Conservation (phyloP, 2,113 vertebrate genomes). For the Corythaixoides concolor region DNA sequence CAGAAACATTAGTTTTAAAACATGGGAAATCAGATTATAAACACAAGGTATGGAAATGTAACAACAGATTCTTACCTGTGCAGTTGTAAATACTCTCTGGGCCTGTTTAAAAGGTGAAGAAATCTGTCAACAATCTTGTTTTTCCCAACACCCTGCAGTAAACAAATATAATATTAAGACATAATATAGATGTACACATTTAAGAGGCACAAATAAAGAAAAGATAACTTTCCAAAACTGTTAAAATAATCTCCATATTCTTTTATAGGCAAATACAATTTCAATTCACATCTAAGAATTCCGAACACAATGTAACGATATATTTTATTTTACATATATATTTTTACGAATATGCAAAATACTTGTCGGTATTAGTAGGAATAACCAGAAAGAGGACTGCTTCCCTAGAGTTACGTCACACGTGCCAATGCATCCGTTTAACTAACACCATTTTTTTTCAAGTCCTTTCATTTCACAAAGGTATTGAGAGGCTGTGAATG, state of each 20-base stretch:
- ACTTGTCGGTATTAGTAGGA: not conserved
- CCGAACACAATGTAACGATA: not conserved
- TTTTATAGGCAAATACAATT: not conserved
- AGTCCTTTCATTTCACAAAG: not conserved
- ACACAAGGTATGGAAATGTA: not conserved
- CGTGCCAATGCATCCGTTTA: not conserved
- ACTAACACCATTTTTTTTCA: not conserved
- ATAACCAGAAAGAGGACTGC: not conserved
- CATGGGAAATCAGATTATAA: not conserved
- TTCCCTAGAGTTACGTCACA: not conserved
- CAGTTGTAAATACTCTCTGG: conserved; percentile 95
- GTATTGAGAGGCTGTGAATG: not conserved
- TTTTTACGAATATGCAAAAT: not conserved
- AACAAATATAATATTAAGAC: conserved; percentile 8
- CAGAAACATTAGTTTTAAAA: not conserved
- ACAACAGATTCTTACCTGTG: conserved; percentile 83
- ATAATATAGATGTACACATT: not conserved
- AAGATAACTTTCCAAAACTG: not conserved
- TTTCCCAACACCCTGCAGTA: conserved; percentile 91
- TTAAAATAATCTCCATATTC: not conserved
- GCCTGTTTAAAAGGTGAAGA: conserved; percentile 93
- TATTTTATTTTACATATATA: not conserved
- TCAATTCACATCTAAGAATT: not conserved
- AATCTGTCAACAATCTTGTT: conserved; percentile 97
- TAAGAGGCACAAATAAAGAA: not conserved